phyloP scores from a whole-genome alignment of 1,140 invertebrate species.

The Drosophila ercepeae region DNA sequence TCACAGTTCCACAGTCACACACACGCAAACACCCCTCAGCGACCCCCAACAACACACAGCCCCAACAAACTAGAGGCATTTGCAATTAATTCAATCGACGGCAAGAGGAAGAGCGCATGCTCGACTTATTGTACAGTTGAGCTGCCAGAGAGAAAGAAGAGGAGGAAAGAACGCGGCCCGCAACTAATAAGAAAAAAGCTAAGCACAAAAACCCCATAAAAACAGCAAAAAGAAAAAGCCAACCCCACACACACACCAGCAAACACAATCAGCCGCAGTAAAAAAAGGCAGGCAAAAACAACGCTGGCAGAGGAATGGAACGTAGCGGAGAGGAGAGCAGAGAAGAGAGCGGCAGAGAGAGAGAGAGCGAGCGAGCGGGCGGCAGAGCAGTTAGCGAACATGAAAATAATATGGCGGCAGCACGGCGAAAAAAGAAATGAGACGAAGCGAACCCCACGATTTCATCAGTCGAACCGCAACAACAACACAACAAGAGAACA shows the following conservation, averaged over 20 bases:
- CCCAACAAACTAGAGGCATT: conserved; percentile 39
- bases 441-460: conserved; percentile 38
- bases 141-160: conserved; percentile 30
- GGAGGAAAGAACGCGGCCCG: conserved; percentile 13
- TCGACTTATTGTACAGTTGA: conserved; percentile 67
- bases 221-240: conserved; percentile 15
- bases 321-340: conserved; percentile 26
- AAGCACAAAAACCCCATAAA: conserved; percentile 18
- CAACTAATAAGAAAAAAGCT: conserved; percentile 68
- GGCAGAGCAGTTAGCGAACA: conserved; percentile 52
- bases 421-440: conserved; percentile 17
- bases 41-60: conserved; percentile 31
- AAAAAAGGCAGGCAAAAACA: conserved; percentile 7
- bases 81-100: conserved; percentile 49
- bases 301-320: conserved; percentile 24
- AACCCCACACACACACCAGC: conserved; percentile 20
- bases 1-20: conserved; percentile 30
- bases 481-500: conserved; percentile 29
- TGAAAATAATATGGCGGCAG: conserved; percentile 77
- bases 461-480: conserved; percentile 30
- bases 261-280: conserved; percentile 29
- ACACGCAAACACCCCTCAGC: conserved; percentile 25
- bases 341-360: conserved; percentile 51
- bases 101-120: conserved; percentile 68
- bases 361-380: conserved; percentile 20